Conservation (phyloP, 2,888 invertebrate genomes). For the Teleiodes luculella region DNA sequence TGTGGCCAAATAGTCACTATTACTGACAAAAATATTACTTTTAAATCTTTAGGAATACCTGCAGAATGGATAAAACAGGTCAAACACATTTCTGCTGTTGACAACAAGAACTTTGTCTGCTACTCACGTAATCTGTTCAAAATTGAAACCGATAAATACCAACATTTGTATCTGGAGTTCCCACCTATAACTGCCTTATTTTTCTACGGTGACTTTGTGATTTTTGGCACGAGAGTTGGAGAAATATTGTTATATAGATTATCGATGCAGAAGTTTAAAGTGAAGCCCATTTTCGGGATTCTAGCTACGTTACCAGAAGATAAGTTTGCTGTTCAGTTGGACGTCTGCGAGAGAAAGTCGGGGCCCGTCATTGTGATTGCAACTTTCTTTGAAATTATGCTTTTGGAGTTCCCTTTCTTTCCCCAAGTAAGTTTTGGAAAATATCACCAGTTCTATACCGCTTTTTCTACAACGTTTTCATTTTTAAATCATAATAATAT, state of each 20-base stretch:
- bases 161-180: slow-evolving; percentile 61
- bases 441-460: too few relatives aligned
- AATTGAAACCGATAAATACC: slow-evolving; percentile 54
- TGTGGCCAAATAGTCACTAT: slow-evolving; percentile 55
- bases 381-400: slow-evolving; percentile 53
- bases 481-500: too few relatives aligned
- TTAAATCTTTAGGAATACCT: slow-evolving; percentile 44
- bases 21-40: slow-evolving; percentile 29
- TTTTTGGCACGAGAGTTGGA: slow-evolving; percentile 52
- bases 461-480: too few relatives aligned
- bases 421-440: slow-evolving; percentile 50
- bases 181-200: slow-evolving; percentile 59
- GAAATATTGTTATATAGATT: slow-evolving; percentile 57
- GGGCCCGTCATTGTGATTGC: slow-evolving; percentile 55
- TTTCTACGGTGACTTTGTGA: slow-evolving; percentile 57
- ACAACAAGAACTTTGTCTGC: slow-evolving; percentile 57
- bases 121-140: slow-evolving; percentile 61
- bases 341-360: slow-evolving; percentile 55
- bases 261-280: slow-evolving; percentile 45
- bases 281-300: slow-evolving; percentile 50
- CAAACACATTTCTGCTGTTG: slow-evolving; percentile 48
- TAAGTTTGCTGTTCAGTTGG: slow-evolving; percentile 55
- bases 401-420: slow-evolving; percentile 56
- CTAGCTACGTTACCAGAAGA: slow-evolving; percentile 50
- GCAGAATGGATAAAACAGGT: slow-evolving; percentile 59